Base-by-base conservation (phyloP, 2,113 vertebrate species). In the Thamnaconus septentrionalis region DNA sequence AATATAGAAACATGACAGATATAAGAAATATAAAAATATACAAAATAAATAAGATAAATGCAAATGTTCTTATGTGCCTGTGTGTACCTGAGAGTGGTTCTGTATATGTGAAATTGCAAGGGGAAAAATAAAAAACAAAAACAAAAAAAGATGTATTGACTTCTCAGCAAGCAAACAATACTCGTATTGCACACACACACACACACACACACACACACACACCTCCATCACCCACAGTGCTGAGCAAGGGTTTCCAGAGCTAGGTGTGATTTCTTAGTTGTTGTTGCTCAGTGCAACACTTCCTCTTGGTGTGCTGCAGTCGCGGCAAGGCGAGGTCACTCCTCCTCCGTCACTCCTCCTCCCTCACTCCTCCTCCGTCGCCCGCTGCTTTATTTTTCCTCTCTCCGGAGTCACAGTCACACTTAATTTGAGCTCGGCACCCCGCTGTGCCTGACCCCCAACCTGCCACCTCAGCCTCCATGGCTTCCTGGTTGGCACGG, bases 391-490 rank as follows among this genome's bases (percentile, higher is more conserved):
- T 76, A 80, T 81, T 79, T n/a, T 79, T 82, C 76, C 61, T 74
- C 80, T 82, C 84, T 76, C 71, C 71, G 76, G 63, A 89, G 79
- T 80, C 68, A 83, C 80, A 84, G 79, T 80, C 77, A 69, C 76
- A 87, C 85, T 90, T 89, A 86, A 89, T 90, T 83, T 89, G 56
- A 82, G 78, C 64, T 64, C 84, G 57, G 41, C 41, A 8, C 70
- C 87, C 86, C 61, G 56, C 89, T 90, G 90, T 46, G 85, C 67
- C 74, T 53, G 12, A 82, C 81, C 82, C 82, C 84, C 74, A 84
- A 87, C 89, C 81, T 79, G 71, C 79, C 75, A 83, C 76, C 70
- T 51, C 68, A 52, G 66, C 82, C 64, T 82, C 71, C 80, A 60
- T 87, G 85, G 75, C 80, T 73, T 57, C 73, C 51, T 53, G 11